Evolutionary conservation across 2,797 vertebrate genomes (phyloP).

Genomic region (Chrysocyon brachyurus): DNA sequence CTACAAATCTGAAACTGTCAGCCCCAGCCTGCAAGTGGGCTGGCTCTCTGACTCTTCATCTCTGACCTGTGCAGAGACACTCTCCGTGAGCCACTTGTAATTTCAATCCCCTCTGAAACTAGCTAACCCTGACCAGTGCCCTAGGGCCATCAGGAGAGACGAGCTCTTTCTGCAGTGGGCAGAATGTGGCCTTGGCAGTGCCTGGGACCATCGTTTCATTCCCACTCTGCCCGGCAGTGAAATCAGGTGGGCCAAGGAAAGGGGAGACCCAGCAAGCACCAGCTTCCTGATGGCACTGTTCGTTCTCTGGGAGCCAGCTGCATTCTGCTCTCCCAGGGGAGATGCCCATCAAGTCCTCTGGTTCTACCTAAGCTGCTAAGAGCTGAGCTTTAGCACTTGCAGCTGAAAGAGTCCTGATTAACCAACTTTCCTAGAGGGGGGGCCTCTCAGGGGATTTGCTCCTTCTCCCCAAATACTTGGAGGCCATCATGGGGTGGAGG

Average conservation of each 20-base stretch:
- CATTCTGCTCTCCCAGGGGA: neutral
- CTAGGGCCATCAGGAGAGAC: rapidly evolving
- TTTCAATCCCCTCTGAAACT: neutral
- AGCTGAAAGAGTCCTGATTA: neutral
- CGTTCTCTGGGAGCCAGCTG: too few species aligned
- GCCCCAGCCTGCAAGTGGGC: neutral
- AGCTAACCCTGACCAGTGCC: neutral
- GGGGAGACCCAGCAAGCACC: neutral
- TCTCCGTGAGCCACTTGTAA: neutral
- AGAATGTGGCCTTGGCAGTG: neutral
- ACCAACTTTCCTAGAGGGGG: neutral
- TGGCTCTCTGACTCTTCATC: neutral
- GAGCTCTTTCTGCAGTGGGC: rapidly evolving
- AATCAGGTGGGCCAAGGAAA: neutral
- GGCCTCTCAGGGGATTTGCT: rapidly evolving
- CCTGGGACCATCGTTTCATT: too few species aligned
- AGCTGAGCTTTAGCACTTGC: neutral
- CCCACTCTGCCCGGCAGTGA: neutral
- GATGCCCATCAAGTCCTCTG: neutral
- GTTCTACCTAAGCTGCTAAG: neutral
- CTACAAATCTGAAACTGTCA: neutral
- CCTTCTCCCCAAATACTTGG: neutral
- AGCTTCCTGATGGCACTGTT: rapidly evolving
- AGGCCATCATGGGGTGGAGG: rapidly evolving
- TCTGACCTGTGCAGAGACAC: neutral